Percentiles rank a stretch among this genome's conserved stretches.
These are phyloP conservation scores for Ophthalmolycus amberensis DNA, from an alignment of 2,113 vertebrate species.

Conservation along the genomic window DNA sequence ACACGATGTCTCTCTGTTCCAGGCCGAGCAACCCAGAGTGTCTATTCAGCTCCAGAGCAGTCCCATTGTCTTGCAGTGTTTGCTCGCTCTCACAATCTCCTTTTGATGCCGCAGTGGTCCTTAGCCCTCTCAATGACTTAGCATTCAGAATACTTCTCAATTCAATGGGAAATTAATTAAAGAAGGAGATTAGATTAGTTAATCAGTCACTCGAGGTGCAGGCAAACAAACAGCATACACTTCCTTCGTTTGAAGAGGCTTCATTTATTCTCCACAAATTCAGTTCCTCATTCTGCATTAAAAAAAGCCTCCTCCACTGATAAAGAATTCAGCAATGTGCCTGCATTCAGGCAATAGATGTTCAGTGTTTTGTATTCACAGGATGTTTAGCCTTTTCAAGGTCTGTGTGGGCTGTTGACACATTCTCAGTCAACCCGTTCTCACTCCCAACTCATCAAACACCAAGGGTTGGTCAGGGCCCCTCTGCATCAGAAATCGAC, in stretches of 20 bases:
- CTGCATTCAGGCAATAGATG: background rate
- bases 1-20: background rate
- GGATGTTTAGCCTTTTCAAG: background rate
- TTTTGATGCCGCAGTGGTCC: conserved; percentile 54
- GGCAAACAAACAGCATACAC: background rate
- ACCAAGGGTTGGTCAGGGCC: background rate
- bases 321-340: background rate
- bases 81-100: conserved; percentile 50
- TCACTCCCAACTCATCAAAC: background rate
- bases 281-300: background rate
- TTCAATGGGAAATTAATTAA: conserved; percentile 37
- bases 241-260: background rate
- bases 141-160: conserved; percentile 45
- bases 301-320: background rate
- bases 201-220: background rate
- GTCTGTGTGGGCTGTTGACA: conserved; percentile 7
- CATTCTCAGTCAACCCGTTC: conserved; percentile 3
- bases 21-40: background rate
- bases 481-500: background rate
- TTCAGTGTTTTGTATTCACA: background rate
- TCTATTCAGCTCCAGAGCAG: conserved; percentile 30
- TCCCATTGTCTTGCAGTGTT: conserved; percentile 52
- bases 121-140: conserved; percentile 50
- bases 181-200: conserved; percentile 20
- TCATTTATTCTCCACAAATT: background rate